Evolutionary conservation across 2,888 invertebrate genomes (phyloP).

Genomic region (Drosophila glabriapex): DNA sequence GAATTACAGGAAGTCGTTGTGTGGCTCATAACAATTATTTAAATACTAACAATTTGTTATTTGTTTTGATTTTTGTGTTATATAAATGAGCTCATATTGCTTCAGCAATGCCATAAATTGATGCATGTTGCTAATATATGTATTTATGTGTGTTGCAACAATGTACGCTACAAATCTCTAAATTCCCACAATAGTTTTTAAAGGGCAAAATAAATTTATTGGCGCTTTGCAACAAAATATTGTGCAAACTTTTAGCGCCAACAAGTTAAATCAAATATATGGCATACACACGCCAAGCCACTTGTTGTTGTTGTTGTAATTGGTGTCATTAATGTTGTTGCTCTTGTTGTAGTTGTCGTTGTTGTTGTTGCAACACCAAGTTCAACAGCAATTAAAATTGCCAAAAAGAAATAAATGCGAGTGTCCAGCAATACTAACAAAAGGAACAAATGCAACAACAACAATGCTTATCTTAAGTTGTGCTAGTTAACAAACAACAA

Average conservation of each 20-base stretch:
- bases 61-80: not conserved
- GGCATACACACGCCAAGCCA: slow-evolving; percentile 54
- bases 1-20: not conserved
- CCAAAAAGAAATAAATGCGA: slow-evolving; percentile 67
- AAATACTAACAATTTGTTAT: slow-evolving; percentile 5
- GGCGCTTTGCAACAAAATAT: slow-evolving; percentile 64
- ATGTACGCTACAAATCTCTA: slow-evolving; percentile 69
- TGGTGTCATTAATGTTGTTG: slow-evolving; percentile 52
- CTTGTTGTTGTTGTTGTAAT: slow-evolving; percentile 36
- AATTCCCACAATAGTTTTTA: slow-evolving; percentile 80
- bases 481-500: slow-evolving; percentile 60
- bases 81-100: slow-evolving; percentile 17
- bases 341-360: slow-evolving; percentile 18
- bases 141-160: slow-evolving; percentile 43
- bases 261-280: slow-evolving; percentile 81
- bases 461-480: slow-evolving; percentile 67
- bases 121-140: slow-evolving; percentile 28
- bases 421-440: slow-evolving; percentile 24
- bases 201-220: slow-evolving; percentile 75
- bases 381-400: slow-evolving; percentile 79
- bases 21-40: not conserved
- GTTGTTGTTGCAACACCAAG: slow-evolving; percentile 60
- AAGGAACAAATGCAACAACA: slow-evolving; percentile 6
- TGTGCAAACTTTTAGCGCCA: slow-evolving; percentile 62
- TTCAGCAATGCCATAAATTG: slow-evolving; percentile 42